A percentile compares a stretch with the other conserved stretches of the same genome.
Conservation (phyloP, 1,140 invertebrate genomes). For the Eumaeus atala region DNA sequence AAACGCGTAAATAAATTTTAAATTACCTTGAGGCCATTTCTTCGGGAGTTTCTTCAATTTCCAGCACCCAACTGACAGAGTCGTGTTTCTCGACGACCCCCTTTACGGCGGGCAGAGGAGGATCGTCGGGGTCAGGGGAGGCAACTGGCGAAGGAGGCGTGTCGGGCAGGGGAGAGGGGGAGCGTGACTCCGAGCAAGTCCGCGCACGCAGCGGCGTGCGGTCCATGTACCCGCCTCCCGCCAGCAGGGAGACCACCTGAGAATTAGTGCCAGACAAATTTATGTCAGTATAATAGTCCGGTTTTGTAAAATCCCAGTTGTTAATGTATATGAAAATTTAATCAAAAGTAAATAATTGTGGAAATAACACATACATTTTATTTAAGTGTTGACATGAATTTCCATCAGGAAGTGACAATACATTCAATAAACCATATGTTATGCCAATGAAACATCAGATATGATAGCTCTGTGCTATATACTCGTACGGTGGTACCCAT, state of each 20-base stretch:
- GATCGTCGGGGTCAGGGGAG: conserved; percentile 47
- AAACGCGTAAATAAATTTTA: background rate
- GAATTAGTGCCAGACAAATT: background rate
- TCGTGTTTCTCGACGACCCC: conserved; percentile 87
- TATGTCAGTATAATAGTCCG: too few relatives aligned
- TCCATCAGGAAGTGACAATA: too few relatives aligned
- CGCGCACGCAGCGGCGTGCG: conserved; percentile 49
- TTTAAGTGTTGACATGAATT: too few relatives aligned
- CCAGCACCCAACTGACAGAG: conserved; percentile 88
- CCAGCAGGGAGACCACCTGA: conserved; percentile 58
- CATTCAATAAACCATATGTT: too few relatives aligned
- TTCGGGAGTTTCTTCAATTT: conserved; percentile 82
- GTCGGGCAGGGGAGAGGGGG: conserved; percentile 66
- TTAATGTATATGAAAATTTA: too few relatives aligned
- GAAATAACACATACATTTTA: too few relatives aligned
- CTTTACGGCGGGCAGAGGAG: conserved; percentile 80
- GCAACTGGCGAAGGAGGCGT: conserved; percentile 67
- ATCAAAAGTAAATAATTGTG: too few relatives aligned
- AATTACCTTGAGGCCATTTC: conserved; percentile 74
- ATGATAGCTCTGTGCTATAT: too few relatives aligned
- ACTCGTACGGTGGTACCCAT: too few relatives aligned
- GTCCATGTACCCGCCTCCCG: conserved; percentile 56
- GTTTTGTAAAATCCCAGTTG: too few relatives aligned
- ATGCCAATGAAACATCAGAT: too few relatives aligned
- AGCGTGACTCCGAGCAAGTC: conserved; percentile 21